Conservation (phyloP, 2,888 invertebrate species). For the Dolichopus griseipennis region DNA sequence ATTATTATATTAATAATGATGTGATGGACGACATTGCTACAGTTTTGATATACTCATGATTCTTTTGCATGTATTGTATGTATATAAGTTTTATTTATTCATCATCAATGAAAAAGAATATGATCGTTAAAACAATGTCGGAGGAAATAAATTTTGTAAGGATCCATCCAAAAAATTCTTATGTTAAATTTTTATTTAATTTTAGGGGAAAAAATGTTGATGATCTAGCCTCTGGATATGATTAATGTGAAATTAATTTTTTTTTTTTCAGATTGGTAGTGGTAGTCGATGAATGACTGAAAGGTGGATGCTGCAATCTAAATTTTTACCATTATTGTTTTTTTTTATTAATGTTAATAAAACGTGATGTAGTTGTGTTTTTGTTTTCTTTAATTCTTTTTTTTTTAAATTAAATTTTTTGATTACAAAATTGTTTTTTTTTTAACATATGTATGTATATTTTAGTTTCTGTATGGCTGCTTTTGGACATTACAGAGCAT, state of each 20-base stretch:
- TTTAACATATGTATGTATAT: too few relatives aligned
- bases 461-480: too few relatives aligned
- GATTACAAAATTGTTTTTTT: too few relatives aligned
- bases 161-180: background rate
- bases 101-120: background rate
- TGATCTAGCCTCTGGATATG: background rate
- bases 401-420: too few relatives aligned
- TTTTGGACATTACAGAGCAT: too few relatives aligned
- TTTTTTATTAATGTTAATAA: too few relatives aligned
- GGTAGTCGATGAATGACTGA: background rate
- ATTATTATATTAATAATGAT: background rate
- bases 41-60: background rate
- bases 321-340: too few relatives aligned
- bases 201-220: background rate
- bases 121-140: background rate
- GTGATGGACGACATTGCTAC: conserved; percentile 3
- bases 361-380: too few relatives aligned
- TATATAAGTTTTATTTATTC: background rate
- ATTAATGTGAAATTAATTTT: background rate
- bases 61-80: background rate
- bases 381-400: too few relatives aligned
- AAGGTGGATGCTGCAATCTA: background rate
- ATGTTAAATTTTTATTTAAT: background rate
- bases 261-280: too few relatives aligned
- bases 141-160: background rate